These are phyloP conservation scores for Propsilocerus akamusi DNA, from an alignment of 1,140 invertebrate genomes.

Conservation along the genomic window DNA sequence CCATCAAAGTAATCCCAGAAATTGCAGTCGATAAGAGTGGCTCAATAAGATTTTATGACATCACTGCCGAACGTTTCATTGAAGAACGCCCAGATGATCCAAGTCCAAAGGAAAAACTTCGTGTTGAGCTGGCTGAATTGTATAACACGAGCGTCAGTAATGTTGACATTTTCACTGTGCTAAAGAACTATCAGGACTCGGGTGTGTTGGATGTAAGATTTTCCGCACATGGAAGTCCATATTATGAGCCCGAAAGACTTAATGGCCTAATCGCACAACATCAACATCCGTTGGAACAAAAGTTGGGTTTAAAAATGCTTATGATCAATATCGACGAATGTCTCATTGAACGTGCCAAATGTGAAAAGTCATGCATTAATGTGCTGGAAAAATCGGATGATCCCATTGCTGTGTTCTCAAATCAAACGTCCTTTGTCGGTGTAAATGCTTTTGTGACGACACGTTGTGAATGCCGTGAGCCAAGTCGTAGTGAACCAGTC, in stretches of 20 bases:
- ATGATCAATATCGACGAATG: conserved; percentile 83
- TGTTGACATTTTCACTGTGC: conserved; percentile 83
- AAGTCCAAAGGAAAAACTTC: conserved; percentile 56
- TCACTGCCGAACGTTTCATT: conserved; percentile 72
- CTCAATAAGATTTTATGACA: conserved; percentile 64
- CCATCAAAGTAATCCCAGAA: conserved; percentile 67
- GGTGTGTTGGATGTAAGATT: conserved; percentile 63
- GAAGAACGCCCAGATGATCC: conserved; percentile 31
- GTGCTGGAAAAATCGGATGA: conserved; percentile 44
- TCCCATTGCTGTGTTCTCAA: conserved; percentile 69
- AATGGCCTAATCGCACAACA: conserved; percentile 56
- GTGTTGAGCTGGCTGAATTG: conserved; percentile 44
- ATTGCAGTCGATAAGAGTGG: conserved; percentile 80
- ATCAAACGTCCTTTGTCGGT: conserved; percentile 76
- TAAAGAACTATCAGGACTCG: conserved; percentile 37
- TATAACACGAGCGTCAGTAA: conserved; percentile 60
- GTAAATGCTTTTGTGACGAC: conserved; percentile 62
- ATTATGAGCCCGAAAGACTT: conserved; percentile 66
- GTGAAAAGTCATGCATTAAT: conserved; percentile 53
- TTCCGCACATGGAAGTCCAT: conserved; percentile 81
- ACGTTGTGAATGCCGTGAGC: conserved; percentile 44
- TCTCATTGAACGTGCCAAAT: conserved; percentile 48
- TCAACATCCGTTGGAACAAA: conserved; percentile 44
- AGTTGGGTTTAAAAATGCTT: conserved; percentile 49
- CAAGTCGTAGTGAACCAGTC: conserved; percentile 21